Base-by-base conservation (phyloP, 2,888 invertebrate species). In the Pachycephus smyrnensis region DNA sequence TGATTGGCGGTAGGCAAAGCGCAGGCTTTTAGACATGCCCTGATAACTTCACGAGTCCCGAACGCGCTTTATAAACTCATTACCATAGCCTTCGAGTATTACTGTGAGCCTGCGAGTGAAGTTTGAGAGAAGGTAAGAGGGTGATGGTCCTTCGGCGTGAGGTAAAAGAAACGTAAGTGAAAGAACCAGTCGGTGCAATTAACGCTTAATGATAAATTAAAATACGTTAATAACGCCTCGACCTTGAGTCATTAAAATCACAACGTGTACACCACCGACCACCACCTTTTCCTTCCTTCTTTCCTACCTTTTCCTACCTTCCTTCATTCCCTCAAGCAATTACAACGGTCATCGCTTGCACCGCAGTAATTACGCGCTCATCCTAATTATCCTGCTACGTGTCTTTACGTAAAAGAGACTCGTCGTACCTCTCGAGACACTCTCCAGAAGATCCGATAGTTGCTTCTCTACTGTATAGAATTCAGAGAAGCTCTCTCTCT, bases 291-390 rank as follows among this genome's bases (percentile, higher is more conserved):
- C 80, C 73, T 79, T 82, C 80, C 79, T 80, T 75, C 68, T 69
- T 75, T 80, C 81, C 73, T 79, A 73, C 33, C 33, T 81, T 76
- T 76, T 68, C 74, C 79, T 68, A 78, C 81, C 76, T 79, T 80
- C 78, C 77, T 76, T 69, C 32, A 77, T 73, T 75, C 80, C 79
- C 68, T 55, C 32, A 86, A 82, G 85, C 88, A 88, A 88, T 88
- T 88, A 87, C 87, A 88, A 86, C 87, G 88, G 88, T 88, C 89
- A 88, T 89, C 89, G 89, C 88, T 88, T 87, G 89, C 87, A 84
- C 86, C 86, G 85, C 85, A 86, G 89, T 89, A 89, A 90, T 89
- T 90, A 90, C 88, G 88, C 35, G 55, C 87, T 87, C 88, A 87
- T 88, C 88, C 89, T 88, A 89, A 89, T 90, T 89, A 90, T 89